phyloP scores from a whole-genome alignment of 2,797 vertebrate species.

The Margarornis squamiger region DNA sequence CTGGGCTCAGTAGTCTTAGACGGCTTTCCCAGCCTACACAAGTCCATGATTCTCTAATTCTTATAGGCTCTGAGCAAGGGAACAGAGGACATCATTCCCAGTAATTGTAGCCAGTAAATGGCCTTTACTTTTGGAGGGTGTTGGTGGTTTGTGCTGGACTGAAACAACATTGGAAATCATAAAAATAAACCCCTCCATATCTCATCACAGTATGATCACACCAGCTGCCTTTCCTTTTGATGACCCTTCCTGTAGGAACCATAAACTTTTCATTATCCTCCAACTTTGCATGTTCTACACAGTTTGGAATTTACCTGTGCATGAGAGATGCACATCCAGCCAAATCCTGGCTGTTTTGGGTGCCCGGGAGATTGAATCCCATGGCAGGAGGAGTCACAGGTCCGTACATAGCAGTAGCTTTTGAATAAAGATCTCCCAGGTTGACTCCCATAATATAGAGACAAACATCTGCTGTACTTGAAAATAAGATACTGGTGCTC shows the following conservation, averaged over 20 bases:
- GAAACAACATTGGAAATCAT: background rate
- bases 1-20: background rate
- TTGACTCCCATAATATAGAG: accelerated
- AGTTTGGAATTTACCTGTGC: background rate
- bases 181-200: background rate
- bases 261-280: background rate
- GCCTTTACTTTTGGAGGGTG: background rate
- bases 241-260: background rate
- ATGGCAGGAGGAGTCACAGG: accelerated
- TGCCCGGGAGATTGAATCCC: background rate
- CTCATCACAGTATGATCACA: background rate
- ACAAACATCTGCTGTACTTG: accelerated
- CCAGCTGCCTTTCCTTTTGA: background rate
- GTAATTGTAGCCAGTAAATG: background rate
- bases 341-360: background rate
- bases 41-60: background rate
- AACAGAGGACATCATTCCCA: background rate
- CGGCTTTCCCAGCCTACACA: background rate
- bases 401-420: accelerated
- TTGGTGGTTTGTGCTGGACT: background rate
- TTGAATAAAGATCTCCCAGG: too few relatives aligned
- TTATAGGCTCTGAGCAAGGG: background rate
- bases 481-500: background rate
- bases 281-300: accelerated
- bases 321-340: accelerated